Evolutionary conservation across 2,888 invertebrate genomes (phyloP).

Genomic region (Microctonus aethiopoides): DNA sequence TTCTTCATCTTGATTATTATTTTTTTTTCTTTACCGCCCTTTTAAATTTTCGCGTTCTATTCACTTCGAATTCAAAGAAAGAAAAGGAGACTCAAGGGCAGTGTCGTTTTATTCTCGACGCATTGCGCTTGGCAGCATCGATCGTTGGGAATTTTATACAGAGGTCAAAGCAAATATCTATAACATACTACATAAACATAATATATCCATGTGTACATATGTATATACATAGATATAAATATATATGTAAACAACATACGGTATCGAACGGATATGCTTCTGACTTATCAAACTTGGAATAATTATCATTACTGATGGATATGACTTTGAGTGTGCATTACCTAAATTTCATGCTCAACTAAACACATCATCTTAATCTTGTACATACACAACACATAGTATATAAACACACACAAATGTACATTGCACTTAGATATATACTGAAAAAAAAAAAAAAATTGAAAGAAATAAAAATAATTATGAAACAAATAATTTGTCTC

Average conservation of each 20-base stretch:
- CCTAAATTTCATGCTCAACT: neutral
- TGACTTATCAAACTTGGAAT: neutral
- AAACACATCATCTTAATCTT: neutral
- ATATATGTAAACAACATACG: neutral
- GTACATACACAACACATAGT: no score
- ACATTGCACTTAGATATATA: no score
- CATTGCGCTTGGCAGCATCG: constrained; percentile 25
- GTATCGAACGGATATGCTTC: neutral
- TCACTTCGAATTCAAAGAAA: neutral
- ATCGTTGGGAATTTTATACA: constrained; percentile 19
- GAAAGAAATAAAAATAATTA: no score
- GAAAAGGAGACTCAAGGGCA: constrained; percentile 6
- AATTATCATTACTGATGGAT: neutral
- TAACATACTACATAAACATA: no score
- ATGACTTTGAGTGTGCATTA: neutral
- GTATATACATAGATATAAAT: neutral
- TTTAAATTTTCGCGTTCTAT: neutral
- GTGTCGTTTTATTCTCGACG: constrained; percentile 9
- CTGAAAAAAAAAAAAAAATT: no score
- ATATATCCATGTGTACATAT: neutral
- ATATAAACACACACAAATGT: no score
- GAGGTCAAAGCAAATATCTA: constrained; percentile 18
- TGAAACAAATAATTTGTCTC: no score
- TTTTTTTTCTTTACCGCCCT: neutral
- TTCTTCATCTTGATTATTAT: neutral